phyloP scores from a whole-genome alignment of 2,888 invertebrate genomes.

The Xanthostigma xanthostigma region DNA sequence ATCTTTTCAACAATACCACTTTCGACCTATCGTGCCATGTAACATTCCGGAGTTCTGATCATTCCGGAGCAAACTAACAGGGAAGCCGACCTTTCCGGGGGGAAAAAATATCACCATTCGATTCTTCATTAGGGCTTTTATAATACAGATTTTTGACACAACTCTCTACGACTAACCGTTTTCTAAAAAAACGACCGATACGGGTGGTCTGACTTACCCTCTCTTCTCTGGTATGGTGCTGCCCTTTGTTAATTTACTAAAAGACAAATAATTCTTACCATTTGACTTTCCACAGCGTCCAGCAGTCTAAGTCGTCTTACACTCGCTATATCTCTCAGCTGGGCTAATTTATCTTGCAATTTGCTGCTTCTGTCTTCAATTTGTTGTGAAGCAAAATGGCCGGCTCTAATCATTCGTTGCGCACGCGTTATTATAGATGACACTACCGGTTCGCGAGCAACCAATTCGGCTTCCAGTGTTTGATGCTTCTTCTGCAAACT shows the following conservation, averaged over 20 bases:
- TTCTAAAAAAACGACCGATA: too few relatives aligned
- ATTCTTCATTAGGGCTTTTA: too few relatives aligned
- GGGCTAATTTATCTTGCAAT: slow-evolving; percentile 51
- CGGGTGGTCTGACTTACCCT: too few relatives aligned
- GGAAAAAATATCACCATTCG: too few relatives aligned
- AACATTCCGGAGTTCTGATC: too few relatives aligned
- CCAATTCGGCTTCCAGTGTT: slow-evolving; percentile 75
- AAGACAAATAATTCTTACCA: slow-evolving; percentile 30
- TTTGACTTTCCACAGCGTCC: slow-evolving; percentile 72
- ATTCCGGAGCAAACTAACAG: too few relatives aligned
- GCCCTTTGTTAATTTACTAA: not conserved
- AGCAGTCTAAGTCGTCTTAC: slow-evolving; percentile 55
- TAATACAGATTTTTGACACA: too few relatives aligned
- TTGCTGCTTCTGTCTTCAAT: slow-evolving; percentile 53
- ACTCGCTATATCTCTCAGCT: slow-evolving; percentile 57
- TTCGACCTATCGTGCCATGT: too few relatives aligned
- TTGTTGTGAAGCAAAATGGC: slow-evolving; percentile 69
- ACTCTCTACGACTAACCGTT: too few relatives aligned
- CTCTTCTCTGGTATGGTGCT: too few relatives aligned
- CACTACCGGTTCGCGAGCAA: slow-evolving; percentile 75
- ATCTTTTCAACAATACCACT: too few relatives aligned
- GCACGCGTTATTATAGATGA: slow-evolving; percentile 58
- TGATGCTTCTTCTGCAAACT: slow-evolving; percentile 88
- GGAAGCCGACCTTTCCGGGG: too few relatives aligned
- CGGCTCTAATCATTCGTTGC: slow-evolving; percentile 61